Percentiles rank a stretch among this genome's conserved stretches.
Evolutionary conservation across 2,113 vertebrate genomes (phyloP).

Genomic region (Apaloderma vittatum): DNA sequence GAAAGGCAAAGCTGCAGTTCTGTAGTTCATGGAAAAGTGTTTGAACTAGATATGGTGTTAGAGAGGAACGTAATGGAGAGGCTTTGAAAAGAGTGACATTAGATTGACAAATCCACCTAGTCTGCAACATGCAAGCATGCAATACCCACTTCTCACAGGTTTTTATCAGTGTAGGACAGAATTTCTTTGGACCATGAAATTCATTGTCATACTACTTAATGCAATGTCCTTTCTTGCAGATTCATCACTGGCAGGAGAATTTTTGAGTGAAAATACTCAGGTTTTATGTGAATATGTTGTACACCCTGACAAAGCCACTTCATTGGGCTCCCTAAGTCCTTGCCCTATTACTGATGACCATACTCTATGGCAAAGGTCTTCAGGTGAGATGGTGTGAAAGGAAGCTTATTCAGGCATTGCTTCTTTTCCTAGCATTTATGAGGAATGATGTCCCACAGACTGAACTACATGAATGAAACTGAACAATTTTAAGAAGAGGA

Average conservation of each 20-base stretch:
- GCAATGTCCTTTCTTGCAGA: not conserved
- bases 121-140: not conserved
- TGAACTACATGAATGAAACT: not conserved
- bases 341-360: not conserved
- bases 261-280: not conserved
- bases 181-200: not conserved
- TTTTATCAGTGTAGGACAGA: not conserved
- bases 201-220: not conserved
- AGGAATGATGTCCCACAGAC: not conserved
- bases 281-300: not conserved
- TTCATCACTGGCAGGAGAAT: not conserved
- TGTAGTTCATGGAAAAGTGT: not conserved
- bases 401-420: not conserved
- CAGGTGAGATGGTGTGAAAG: not conserved
- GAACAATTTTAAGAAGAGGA: not conserved
- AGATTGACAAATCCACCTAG: not conserved
- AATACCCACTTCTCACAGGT: accelerated
- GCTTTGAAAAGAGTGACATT: not conserved
- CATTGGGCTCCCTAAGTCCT: not conserved
- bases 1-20: not conserved
- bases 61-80: not conserved
- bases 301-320: not conserved
- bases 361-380: not conserved
- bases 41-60: not conserved
- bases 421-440: not conserved